Base-by-base conservation (phyloP, 2,797 vertebrate genomes). In the Acanthurus leucopareius region DNA sequence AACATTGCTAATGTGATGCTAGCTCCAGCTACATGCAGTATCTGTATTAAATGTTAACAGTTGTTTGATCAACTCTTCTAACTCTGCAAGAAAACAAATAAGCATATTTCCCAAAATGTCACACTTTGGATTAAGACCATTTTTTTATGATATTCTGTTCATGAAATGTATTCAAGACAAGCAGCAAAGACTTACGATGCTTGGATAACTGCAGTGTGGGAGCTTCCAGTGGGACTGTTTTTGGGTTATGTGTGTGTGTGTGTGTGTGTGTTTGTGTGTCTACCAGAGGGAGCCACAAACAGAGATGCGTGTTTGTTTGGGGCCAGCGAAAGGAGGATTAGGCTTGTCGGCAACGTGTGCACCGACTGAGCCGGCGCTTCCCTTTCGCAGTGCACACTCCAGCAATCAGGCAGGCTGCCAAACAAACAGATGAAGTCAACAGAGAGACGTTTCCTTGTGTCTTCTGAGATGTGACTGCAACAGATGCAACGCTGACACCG, bases 341-440 rank as follows among this genome's bases (percentile, higher is more conserved):
- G 68, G 49, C 79, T 75, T 84, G 89, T 90, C 53, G 69, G 63
- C 68, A 15, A 74, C 74, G 19, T 77, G 84, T 69, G 79, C 86
- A 71, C 64, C 66, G 64, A 88, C 85, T 75, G 86, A 89, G 89
- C 87, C 40, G 25, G 53, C 49, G 69, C 77, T 73, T 77, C 86
- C 76, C 88, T 13, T 63, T 83, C 82, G 64, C 86, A 89, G 88
- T 88, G 69, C 87, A 88, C 90, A 91, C 89, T 92, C 90, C 93
- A 92, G 90, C 90, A 94, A 94, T 94, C 94, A 93, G 93, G 94
- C 94, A 73, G 88, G 87, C 90, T 92, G 94, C 94, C 94, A 95
- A 92, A 94, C 94, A 95, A 92, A 94, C 94, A 94, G 86, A 94
- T 92, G 91, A 93, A 94, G 94, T 93, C 93, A 94, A 95, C 93